Conservation (phyloP, 2,113 vertebrate species). For the Sterrhoptilus dennistouni region DNA sequence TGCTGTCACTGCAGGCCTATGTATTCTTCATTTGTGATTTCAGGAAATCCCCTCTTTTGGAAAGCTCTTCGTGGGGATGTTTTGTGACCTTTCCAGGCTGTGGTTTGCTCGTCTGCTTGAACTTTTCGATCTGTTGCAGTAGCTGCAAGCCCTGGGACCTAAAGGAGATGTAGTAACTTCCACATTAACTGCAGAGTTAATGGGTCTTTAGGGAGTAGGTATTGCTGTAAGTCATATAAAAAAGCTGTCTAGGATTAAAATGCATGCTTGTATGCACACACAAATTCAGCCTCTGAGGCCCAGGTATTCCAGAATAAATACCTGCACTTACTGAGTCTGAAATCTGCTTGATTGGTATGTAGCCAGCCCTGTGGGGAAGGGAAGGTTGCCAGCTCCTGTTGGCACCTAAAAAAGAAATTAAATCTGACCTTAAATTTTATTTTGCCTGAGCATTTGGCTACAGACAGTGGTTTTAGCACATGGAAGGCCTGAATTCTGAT, state of each 20-base stretch:
- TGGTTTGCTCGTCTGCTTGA: background rate
- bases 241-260: background rate
- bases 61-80: background rate
- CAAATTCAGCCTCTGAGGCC: background rate
- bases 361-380: background rate
- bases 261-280: background rate
- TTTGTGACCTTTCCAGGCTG: constrained; percentile 7
- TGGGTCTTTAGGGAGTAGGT: background rate
- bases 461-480: background rate
- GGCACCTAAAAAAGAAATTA: background rate
- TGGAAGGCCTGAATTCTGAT: background rate
- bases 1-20: background rate
- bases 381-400: background rate
- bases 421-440: background rate
- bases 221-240: background rate
- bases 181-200: background rate
- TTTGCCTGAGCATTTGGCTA: background rate
- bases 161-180: background rate
- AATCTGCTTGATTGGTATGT: background rate
- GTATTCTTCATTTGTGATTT: background rate
- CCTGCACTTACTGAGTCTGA: background rate
- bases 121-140: background rate
- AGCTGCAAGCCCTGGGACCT: background rate
- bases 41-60: constrained; percentile 37
- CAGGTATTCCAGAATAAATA: background rate